A percentile compares a stretch with the other conserved stretches of the same genome.
Conservation (phyloP, 1,140 invertebrate species). For the Sinella curviseta region DNA sequence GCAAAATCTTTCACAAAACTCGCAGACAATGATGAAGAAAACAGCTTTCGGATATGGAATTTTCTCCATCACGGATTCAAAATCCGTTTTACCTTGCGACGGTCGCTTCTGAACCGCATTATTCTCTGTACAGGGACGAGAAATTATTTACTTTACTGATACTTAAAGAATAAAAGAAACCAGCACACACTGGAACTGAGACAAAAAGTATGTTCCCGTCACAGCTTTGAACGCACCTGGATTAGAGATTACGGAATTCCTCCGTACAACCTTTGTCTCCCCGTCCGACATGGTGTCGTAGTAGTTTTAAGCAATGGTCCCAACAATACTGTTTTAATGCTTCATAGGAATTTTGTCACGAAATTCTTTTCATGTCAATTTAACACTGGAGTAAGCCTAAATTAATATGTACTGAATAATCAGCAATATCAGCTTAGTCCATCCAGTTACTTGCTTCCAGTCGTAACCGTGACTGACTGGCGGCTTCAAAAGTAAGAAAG, state of each 20-base stretch:
- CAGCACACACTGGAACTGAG: background rate
- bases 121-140: background rate
- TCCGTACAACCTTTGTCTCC: background rate
- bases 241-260: background rate
- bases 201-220: background rate
- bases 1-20: conserved; percentile 93
- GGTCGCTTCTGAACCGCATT: background rate
- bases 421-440: no score
- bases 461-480: no score
- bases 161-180: background rate
- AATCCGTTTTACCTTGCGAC: background rate
- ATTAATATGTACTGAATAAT: no score
- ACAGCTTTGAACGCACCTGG: background rate
- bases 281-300: background rate
- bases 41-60: conserved; percentile 25
- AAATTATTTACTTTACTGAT: background rate
- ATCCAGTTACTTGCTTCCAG: no score
- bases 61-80: conserved; percentile 16
- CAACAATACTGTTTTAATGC: background rate
- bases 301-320: background rate
- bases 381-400: no score
- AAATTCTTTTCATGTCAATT: no score
- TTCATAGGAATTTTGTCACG: no score
- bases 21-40: conserved; percentile 73
- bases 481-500: no score